Percentiles rank a stretch among this genome's conserved stretches.
Conservation (phyloP, 1,140 invertebrate species). For the Phenacoccus solenopsis region DNA sequence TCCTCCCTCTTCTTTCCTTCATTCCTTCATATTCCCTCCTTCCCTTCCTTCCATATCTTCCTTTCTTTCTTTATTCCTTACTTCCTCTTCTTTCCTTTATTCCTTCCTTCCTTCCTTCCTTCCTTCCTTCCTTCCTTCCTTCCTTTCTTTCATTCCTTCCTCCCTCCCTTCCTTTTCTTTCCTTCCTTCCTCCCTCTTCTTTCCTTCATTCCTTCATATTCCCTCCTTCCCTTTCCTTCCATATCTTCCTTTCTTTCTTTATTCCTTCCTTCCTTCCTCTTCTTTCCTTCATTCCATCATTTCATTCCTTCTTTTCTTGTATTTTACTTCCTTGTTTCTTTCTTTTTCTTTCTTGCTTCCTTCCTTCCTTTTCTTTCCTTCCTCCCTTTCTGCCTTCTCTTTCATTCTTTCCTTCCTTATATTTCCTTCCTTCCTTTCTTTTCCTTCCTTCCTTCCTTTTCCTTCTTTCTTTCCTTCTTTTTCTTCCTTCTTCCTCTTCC, state of each 20-base stretch:
- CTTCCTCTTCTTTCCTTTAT: constrained; percentile 5
- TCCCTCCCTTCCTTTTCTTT: neutral
- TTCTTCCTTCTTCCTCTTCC: constrained; percentile 6
- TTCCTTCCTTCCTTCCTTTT: constrained; percentile 15
- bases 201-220: neutral
- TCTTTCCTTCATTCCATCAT: constrained; percentile 12
- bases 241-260: constrained; percentile 9
- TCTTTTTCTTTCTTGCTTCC: too few species aligned
- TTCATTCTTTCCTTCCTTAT: neutral
- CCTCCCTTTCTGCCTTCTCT: constrained; percentile 11
- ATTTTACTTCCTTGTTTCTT: constrained; percentile 8
- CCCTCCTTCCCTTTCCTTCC: constrained; percentile 17
- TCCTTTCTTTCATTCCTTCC: neutral
- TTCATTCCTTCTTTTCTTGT: constrained; percentile 5
- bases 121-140: constrained; percentile 15
- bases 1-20: neutral
- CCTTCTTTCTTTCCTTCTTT: constrained; percentile 18
- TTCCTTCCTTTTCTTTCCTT: neutral
- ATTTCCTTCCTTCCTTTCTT: neutral
- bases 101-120: neutral
- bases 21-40: too few species aligned
- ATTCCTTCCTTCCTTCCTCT: constrained; percentile 18
- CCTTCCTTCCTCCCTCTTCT: neutral
- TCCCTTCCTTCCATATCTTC: too few species aligned
- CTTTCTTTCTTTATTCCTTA: too few species aligned